Base-by-base conservation (phyloP, 37 sponge, comb jelly and placozoan genomes). In the Oscarella lobularis region DNA sequence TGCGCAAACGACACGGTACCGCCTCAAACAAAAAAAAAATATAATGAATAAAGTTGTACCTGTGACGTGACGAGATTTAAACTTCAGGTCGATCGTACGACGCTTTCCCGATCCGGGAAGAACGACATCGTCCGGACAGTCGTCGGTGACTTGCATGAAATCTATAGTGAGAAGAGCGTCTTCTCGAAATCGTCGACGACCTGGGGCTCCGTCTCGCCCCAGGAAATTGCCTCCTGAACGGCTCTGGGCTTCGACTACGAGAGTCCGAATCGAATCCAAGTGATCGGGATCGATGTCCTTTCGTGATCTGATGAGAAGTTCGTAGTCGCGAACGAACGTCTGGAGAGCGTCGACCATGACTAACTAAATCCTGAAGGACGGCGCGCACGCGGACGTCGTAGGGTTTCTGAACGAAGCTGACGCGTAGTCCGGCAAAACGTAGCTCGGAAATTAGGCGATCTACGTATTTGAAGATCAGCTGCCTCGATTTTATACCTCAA, bases 291-390 rank as follows among this genome's bases (percentile, higher is more conserved):
- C 60, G 9, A 48, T 27, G 60, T 48, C 60, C 9, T 9, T 27
- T 27, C 60, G 20, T 48, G 71, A 68, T 14, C 35, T 34, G 3
- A 78, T 70, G 54, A 89, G 79, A 0, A 88, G 73, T 35, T 95
- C 95, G 33, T 83, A 91, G 33, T 83, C 80, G n/a, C 88, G 83
- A 0, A 92, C 95, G 78, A 83, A 88, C 31, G 38, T 69, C 72
- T 90, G 95, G n/a, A 88, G 55, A 1, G 76, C 31, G 69, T 95
- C 95, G 14, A 91, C 86, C 35, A 95, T 48, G 33, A 74, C 76
- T n/a, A n/a, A n/a, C n/a, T n/a, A 91, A 34, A 40, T 91, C 92
- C 35, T 88, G 84, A 0, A 95, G 72, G 6, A 81, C 66, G 0
- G 84, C 67, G 34, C 35, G 39, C 36, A 86, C 20, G 60, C 20